Evolutionary conservation across 2,888 invertebrate species (phyloP), one percentile per base, ranked within the genome.

Genomic region (Amiota minor): DNA sequence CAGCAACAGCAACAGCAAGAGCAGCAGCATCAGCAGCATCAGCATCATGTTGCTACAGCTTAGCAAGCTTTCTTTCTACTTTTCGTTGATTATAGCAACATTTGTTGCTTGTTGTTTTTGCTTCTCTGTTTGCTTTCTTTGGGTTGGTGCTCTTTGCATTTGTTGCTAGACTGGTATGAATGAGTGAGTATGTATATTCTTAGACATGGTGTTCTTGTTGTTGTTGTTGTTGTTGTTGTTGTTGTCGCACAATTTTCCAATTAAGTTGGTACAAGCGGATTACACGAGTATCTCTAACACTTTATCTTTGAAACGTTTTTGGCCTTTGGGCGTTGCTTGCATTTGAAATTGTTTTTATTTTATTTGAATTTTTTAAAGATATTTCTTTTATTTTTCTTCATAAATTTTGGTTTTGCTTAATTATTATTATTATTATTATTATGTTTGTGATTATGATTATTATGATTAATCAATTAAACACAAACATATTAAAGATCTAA

Each of bases 251-350:
- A 72, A 74, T 74, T 76, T 76, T 76, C 76, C 74, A 76, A 76
- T 76, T 76, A 76, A 74, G 67, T 74, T 74, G 56, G 74, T 71
- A 74, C 76, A 76, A 69, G 76, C 74, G 72, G 72, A 72, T 76
- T 76, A 72, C 72, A 74, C 64, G 69, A 71, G 35, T 35, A 35
- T 74, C 74, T 76, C 76, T 71, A 72, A 71, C 74, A 68, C 72
- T 72, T 76, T 74, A 74, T 76, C 76, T 61, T 35, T 53, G 20
- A 35, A 53, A 65, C 64, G 72, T 59, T 74, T 71, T 46, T 64
- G 56, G 70, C 70, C 64, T 65, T 71, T 46, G 55, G 49, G 70
- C 70, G 55, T 65, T 68, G 68, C 71, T 74, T 70, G 59, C 67
- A 64, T 61, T 68, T 68, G 50, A 46, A 20, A 45, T 68, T 53